Percentiles rank a stretch among this genome's conserved stretches.
These are phyloP conservation scores for Calephelis nemesis DNA, from an alignment of 1,140 invertebrate genomes.

Conservation along the genomic window DNA sequence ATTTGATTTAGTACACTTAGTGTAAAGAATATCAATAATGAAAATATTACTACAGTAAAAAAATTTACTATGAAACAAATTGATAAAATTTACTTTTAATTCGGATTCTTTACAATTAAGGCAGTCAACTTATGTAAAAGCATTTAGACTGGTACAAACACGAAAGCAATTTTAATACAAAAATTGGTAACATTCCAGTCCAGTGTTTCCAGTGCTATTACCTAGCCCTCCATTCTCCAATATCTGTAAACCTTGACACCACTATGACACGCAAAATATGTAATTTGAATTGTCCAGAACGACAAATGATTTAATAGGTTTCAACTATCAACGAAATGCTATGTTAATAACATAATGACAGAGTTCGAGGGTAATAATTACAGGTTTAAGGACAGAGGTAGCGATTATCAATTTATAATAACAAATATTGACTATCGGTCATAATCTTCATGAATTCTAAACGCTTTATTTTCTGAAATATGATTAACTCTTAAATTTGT, in stretches of 20 bases:
- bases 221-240: constrained; percentile 4
- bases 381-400: not conserved
- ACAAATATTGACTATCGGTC: not conserved
- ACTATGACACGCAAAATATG: constrained; percentile 1
- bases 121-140: too few relatives aligned
- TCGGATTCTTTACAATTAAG: too few relatives aligned
- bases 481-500: too few relatives aligned
- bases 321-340: constrained; percentile 5
- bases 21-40: too few relatives aligned
- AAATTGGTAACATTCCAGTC: not conserved
- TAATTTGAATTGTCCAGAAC: constrained; percentile 8
- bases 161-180: not conserved
- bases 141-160: too few relatives aligned
- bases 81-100: too few relatives aligned
- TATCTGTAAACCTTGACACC: constrained; percentile 10
- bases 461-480: too few relatives aligned
- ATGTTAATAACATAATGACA: constrained; percentile 23
- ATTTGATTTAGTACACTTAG: too few relatives aligned
- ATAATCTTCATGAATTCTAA: too few relatives aligned
- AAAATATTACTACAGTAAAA: too few relatives aligned
- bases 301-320: constrained; percentile 23
- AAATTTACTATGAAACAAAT: too few relatives aligned
- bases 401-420: constrained; percentile 15
- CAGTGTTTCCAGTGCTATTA: not conserved
- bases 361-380: constrained; percentile 6